A percentile compares a stretch with the other conserved stretches of the same genome.
These are phyloP conservation scores for Steatocranus sp. DNA, from an alignment of 2,797 vertebrate genomes.

Conservation along the genomic window DNA sequence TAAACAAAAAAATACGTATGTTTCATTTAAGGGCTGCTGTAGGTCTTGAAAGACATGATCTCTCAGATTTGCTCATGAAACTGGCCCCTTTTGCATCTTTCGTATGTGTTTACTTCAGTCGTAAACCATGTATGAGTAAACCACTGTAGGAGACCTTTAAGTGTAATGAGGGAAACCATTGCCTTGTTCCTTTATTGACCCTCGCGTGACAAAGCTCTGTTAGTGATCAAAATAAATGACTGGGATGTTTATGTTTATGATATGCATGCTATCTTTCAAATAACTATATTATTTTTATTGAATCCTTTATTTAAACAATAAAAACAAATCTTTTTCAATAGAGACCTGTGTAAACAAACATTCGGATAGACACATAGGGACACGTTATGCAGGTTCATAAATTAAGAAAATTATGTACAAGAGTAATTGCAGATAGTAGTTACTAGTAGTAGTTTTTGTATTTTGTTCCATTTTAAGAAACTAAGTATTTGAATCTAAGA, in stretches of 20 bases:
- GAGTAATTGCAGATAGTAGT: neutral
- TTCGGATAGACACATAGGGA: neutral
- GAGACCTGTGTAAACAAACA: neutral
- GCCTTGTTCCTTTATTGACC: neutral
- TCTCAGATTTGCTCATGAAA: neutral
- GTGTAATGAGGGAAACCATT: neutral
- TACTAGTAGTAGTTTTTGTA: neutral
- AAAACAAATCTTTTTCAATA: neutral
- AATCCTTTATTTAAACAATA: neutral
- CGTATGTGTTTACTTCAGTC: neutral
- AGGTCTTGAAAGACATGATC: neutral
- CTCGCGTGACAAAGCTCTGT: neutral
- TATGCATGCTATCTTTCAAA: neutral
- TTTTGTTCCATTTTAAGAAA: neutral
- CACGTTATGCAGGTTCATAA: neutral
- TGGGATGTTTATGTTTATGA: neutral
- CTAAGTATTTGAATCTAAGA: neutral
- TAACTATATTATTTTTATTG: neutral
- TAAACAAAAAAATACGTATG: accelerated
- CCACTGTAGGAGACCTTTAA: neutral
- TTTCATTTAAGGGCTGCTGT: neutral
- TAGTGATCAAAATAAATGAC: neutral
- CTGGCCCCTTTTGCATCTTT: neutral
- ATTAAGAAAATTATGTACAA: neutral
- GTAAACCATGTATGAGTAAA: neutral